Conservation (phyloP, 2,888 invertebrate species). For the Thelaira solivaga region DNA sequence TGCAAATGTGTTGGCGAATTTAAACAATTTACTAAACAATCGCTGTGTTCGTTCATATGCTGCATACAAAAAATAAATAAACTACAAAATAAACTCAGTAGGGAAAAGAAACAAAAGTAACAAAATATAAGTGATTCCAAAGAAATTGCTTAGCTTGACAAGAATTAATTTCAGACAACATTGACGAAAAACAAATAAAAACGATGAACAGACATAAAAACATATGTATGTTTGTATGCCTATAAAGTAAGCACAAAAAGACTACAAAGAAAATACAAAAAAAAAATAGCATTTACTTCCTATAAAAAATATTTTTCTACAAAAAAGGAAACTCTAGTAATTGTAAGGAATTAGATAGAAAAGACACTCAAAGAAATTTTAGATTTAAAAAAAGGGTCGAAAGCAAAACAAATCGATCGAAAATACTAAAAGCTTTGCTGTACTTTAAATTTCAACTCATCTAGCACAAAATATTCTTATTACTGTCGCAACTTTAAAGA, state of each 20-base stretch:
- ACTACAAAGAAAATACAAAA: conserved; percentile 17
- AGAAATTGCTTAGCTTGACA: conserved; percentile 63
- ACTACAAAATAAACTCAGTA: neutral
- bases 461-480: too few species aligned
- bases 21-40: too few species aligned
- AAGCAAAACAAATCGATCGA: too few species aligned
- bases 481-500: too few species aligned
- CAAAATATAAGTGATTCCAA: conserved; percentile 54
- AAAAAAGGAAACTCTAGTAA: neutral
- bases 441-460: too few species aligned
- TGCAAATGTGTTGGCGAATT: neutral
- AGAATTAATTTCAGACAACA: conserved; percentile 58
- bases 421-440: too few species aligned
- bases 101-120: neutral
- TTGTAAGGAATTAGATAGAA: neutral
- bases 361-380: conserved; percentile 16
- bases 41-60: too few species aligned
- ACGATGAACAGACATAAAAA: neutral
- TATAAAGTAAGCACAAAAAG: too few species aligned
- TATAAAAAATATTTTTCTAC: neutral
- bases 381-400: neutral
- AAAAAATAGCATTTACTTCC: conserved; percentile 41
- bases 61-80: neutral
- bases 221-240: neutral
- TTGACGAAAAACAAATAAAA: conserved; percentile 65